Percentiles rank a stretch among this genome's conserved stretches.
Conservation (phyloP, 2,797 vertebrate species). For the Propithecus perrieri region DNA sequence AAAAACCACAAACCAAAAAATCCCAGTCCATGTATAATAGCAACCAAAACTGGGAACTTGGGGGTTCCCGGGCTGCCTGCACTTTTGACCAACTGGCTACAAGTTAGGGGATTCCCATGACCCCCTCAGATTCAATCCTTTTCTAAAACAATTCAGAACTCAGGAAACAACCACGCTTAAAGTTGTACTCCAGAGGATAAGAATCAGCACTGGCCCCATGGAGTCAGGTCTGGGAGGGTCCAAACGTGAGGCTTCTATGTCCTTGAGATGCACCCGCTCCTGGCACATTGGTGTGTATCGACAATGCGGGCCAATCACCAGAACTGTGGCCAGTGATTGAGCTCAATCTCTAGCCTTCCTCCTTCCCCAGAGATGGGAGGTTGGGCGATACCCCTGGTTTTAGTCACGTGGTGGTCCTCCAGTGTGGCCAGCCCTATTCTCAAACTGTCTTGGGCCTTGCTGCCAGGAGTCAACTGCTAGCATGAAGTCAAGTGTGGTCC, state of each 20-base stretch:
- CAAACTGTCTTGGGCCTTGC: not conserved
- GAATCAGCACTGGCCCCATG: not conserved
- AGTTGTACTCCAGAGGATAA: not conserved
- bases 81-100: not conserved
- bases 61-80: not conserved
- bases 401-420: not conserved
- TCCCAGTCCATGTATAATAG: not conserved
- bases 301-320: not conserved
- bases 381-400: not conserved
- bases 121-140: not conserved
- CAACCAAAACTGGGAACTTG: not conserved
- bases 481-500: not conserved
- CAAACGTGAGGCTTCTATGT: not conserved
- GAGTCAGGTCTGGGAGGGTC: not conserved
- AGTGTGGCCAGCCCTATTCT: not conserved
- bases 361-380: not conserved
- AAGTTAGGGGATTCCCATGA: not conserved
- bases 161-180: not conserved
- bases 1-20: too few relatives aligned
- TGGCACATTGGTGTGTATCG: not conserved
- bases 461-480: not conserved
- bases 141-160: not conserved
- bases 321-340: not conserved
- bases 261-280: not conserved
- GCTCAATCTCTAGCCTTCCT: not conserved